phyloP scores from a whole-genome alignment of 2,113 vertebrate genomes.

The Hypomesus transpacificus region DNA sequence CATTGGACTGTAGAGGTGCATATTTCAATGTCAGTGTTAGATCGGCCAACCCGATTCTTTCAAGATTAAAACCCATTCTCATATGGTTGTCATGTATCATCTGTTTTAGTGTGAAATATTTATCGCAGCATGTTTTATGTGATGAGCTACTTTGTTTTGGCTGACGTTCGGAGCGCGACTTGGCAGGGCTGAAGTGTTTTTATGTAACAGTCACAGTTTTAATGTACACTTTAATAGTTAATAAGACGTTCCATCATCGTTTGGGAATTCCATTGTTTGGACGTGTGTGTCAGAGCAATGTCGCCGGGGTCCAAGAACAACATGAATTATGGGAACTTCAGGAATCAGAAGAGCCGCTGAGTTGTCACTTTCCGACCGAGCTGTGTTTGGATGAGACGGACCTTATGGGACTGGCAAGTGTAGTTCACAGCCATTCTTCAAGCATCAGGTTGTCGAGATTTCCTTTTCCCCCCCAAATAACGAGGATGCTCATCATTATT shows the following conservation, averaged over 20 bases:
- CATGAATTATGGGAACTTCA: constrained; percentile 17
- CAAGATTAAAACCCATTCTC: background rate
- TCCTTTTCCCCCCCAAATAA: too few species aligned
- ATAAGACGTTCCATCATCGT: constrained; percentile 43
- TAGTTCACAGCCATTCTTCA: background rate
- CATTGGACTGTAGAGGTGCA: constrained; percentile 44
- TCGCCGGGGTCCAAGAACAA: constrained; percentile 17
- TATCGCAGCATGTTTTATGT: constrained; percentile 34
- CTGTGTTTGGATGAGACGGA: background rate
- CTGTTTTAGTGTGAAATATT: constrained; percentile 46
- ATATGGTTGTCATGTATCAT: constrained; percentile 21
- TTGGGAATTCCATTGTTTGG: constrained; percentile 44
- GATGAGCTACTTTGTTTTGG: constrained; percentile 49
- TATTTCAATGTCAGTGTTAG: constrained; percentile 17
- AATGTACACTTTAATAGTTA: constrained; percentile 57
- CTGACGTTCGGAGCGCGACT: constrained; percentile 25
- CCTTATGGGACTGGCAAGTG: background rate
- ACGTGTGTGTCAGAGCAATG: constrained; percentile 29
- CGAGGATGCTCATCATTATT: too few species aligned
- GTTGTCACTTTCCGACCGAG: constrained; percentile 15
- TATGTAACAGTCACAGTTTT: constrained; percentile 36
- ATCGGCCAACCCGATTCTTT: constrained; percentile 47
- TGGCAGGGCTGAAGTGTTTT: constrained; percentile 29
- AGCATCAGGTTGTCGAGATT: too few species aligned
- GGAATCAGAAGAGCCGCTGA: constrained; percentile 11